Conservation (phyloP, 2,888 invertebrate genomes). For the Drosophila prostipennis region DNA sequence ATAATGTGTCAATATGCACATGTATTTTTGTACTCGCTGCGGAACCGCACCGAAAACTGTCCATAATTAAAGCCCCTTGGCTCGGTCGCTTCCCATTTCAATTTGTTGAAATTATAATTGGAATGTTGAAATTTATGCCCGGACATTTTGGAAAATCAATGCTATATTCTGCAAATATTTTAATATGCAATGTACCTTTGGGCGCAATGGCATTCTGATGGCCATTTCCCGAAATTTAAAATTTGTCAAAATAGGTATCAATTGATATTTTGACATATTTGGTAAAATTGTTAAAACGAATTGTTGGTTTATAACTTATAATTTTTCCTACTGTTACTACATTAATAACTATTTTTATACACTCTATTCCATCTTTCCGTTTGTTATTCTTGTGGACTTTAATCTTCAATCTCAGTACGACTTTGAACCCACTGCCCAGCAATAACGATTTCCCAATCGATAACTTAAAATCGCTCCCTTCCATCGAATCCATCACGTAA, state of each 20-base stretch:
- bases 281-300: neutral
- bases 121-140: slow-evolving; percentile 20
- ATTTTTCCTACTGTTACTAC: no score
- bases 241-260: slow-evolving; percentile 7
- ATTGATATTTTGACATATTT: neutral
- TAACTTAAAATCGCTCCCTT: slow-evolving; percentile 39
- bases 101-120: slow-evolving; percentile 40
- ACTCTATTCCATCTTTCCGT: neutral
- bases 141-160: slow-evolving; percentile 18
- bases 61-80: slow-evolving; percentile 49
- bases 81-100: slow-evolving; percentile 27
- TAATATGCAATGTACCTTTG: neutral
- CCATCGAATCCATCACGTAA: slow-evolving; percentile 67
- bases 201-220: neutral
- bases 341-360: neutral
- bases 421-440: neutral
- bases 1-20: slow-evolving; percentile 71
- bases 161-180: neutral
- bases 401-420: neutral
- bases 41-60: neutral
- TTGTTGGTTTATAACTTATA: no score
- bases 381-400: neutral
- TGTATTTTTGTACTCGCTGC: slow-evolving; percentile 13
- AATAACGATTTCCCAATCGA: slow-evolving; percentile 14
- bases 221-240: slow-evolving; percentile 8